Base-by-base conservation (phyloP, 2,797 vertebrate species). In the Xyrichtys novacula region DNA sequence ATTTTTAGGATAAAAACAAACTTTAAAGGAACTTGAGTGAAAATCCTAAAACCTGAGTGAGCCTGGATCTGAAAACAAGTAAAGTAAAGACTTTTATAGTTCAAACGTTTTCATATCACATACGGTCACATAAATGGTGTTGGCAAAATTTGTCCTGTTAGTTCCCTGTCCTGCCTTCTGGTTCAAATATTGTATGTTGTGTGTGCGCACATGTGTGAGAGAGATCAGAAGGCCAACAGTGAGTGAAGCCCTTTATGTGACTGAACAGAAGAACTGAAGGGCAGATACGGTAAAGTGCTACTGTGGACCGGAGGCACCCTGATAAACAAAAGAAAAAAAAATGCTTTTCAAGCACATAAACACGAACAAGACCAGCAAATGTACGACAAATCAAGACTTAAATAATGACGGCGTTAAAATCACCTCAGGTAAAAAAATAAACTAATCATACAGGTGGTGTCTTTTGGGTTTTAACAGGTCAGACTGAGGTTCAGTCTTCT, bases 221-320 rank as follows among this genome's bases (percentile, higher is more conserved):
- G 32, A 34, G 75, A 67, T 82, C 76, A 38, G 54, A 56, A 78
- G 77, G 82, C 78, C 76, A 85, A 70, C 81, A 67, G 78, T 65
- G 70, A 77, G 76, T 81, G 70, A 86, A 90, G 89, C 87, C 90
- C 90, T 90, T 91, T 77, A 74, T 66, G 61, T 72, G 62, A 85
- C 71, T 68, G 78, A 72, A 78, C 31, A 68, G 47, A 71, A 77
- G 81, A 85, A 76, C 83, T 74, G 71, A 80, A 89, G 59, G 66
- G 81, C 74, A 65, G 57, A 87, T 64, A 75, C 56, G 59, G 58
- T 92, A 93, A 93, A 93, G 91, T 92, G 91, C 89, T 90, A 89
- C 87, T 86, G 85, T 32, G 72, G 76, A 87, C 82, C 15, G 73
- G 91, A 91, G 88, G 85, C 89, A 90, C 85, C 87, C 85, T 86